Evolutionary conservation across 2,888 invertebrate species (phyloP).

Genomic region (Heliconius sara): DNA sequence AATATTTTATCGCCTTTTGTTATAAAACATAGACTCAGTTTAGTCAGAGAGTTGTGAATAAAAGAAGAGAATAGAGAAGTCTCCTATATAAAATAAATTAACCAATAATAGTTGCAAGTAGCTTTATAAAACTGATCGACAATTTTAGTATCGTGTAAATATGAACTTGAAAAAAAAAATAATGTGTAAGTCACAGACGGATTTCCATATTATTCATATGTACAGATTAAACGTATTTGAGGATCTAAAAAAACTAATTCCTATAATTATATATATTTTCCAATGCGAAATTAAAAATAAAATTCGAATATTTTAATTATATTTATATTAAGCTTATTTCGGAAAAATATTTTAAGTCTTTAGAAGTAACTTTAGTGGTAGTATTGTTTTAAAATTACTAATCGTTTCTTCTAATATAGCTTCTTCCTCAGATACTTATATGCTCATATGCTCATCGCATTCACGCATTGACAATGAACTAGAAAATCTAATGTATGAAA

Average conservation of each 20-base stretch:
- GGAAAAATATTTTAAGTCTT: neutral
- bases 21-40: neutral
- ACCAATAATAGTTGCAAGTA: neutral
- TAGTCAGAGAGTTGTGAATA: too few relatives aligned
- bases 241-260: too few relatives aligned
- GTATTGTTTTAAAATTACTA: neutral
- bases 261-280: too few relatives aligned
- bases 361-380: neutral
- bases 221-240: too few relatives aligned
- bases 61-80: neutral
- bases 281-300: too few relatives aligned
- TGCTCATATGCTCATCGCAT: slow-evolving; percentile 29
- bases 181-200: too few relatives aligned
- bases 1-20: neutral
- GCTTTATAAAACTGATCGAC: neutral
- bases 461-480: slow-evolving; percentile 42
- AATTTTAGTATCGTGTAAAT: too few relatives aligned
- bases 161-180: too few relatives aligned
- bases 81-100: neutral
- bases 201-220: too few relatives aligned
- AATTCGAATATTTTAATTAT: neutral
- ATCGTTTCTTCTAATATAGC: neutral
- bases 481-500: slow-evolving; percentile 34
- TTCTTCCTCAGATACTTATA: slow-evolving; percentile 21
- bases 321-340: neutral